Evolutionary conservation across 1,140 invertebrate species (phyloP), one percentile per base, ranked within the genome.

Genomic region (Tenebrio molitor): DNA sequence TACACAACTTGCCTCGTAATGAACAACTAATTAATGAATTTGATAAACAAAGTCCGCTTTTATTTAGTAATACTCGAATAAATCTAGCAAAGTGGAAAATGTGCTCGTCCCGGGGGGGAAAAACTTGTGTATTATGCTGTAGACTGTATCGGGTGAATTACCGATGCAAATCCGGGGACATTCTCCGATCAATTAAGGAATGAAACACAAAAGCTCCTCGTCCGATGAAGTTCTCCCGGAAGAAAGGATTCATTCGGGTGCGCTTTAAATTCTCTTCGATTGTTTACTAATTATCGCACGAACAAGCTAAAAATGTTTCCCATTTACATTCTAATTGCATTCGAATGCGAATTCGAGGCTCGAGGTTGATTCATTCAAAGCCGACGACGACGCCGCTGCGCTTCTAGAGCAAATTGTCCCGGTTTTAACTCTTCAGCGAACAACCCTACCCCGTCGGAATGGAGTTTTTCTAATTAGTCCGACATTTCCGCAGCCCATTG

Each of bases 11-110:
- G 23, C 34, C 36, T 23, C 33, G 36, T 62, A 62, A 70, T 70
- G 42, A 70, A 58, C 46, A 62, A 62, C 68, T 70, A 70, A 70
- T 62, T 70, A 70, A 70, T 70, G 46, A 69, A 69, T 69, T 58
- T 69, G 39, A 69, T 69, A 69, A 69, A 53, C 67, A 69, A 69
- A 69, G 67, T 53, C 21, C 19, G 21, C 46, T 53, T 53, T 53
- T 53, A 53, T 53, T 21, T 21, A 53, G 21, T 58, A 58, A 58
- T 58, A 58, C 50, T 58, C 12, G 50, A 58, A 58, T 58, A 12
- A 17, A 58, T 58, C 50, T 25, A 58, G 29, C 23, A 58, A 33
- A 58, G 50, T 58, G 50, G 50, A 58, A 58, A 33, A 58, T 58
- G n/a, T n/a, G n/a, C n/a, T n/a, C n/a, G n/a, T 58, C 50, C 19